These are phyloP conservation scores for Pecten maximus DNA, from an alignment of 2,888 invertebrate species.

Conservation along the genomic window DNA sequence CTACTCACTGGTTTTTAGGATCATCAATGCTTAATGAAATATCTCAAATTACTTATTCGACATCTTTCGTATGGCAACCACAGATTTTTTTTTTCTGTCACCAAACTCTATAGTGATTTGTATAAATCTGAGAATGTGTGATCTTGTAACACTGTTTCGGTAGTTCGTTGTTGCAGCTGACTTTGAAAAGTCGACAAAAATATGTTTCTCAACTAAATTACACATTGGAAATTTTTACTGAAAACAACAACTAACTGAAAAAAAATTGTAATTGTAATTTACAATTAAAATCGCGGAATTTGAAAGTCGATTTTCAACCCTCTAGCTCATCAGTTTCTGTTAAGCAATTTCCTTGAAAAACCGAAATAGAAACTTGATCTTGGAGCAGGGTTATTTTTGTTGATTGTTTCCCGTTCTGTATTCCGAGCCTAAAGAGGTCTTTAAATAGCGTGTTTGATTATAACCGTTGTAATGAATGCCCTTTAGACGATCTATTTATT, in stretches of 20 bases:
- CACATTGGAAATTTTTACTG: too few species aligned
- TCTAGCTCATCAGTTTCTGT: not conserved
- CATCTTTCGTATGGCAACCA: too few species aligned
- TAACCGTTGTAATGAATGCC: not conserved
- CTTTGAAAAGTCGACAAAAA: too few species aligned
- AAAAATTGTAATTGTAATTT: not conserved
- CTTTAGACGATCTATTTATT: not conserved
- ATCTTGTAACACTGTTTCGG: too few species aligned
- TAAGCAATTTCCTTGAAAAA: not conserved
- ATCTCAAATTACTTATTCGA: too few species aligned
- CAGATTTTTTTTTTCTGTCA: too few species aligned
- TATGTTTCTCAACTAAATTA: too few species aligned
- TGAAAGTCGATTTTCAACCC: slow-evolving; percentile 1
- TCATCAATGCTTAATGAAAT: too few species aligned
- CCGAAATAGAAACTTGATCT: not conserved
- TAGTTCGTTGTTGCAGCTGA: too few species aligned
- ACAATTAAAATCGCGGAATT: not conserved
- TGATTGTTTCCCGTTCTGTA: not conserved
- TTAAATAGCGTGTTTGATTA: not conserved
- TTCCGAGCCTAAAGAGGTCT: not conserved
- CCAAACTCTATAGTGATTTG: too few species aligned
- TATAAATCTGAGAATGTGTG: too few species aligned
- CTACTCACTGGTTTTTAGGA: too few species aligned
- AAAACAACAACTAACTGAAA: not conserved
- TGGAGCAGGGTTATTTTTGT: not conserved